phyloP scores from a whole-genome alignment of 2,113 vertebrate genomes.

The Pleuronectes platessa region DNA sequence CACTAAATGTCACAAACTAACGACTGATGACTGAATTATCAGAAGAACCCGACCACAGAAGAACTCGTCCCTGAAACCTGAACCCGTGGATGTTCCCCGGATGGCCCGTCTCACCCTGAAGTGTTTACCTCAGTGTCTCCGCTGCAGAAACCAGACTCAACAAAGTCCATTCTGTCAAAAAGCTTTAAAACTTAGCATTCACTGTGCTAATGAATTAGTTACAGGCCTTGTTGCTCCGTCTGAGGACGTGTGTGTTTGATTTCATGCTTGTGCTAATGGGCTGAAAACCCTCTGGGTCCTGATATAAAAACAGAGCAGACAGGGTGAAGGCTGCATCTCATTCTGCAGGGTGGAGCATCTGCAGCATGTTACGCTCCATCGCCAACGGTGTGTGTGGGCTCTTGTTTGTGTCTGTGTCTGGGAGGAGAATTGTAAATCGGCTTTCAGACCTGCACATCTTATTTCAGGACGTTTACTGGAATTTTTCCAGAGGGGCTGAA shows the following conservation, averaged over 20 bases:
- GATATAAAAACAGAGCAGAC: background rate
- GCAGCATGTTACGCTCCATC: conserved; percentile 11
- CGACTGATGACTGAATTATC: conserved; percentile 2
- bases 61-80: conserved; percentile 14
- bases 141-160: conserved; percentile 46
- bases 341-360: background rate
- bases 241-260: conserved; percentile 22
- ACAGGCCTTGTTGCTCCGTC: conserved; percentile 24
- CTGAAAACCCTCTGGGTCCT: conserved; percentile 39
- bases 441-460: conserved; percentile 14
- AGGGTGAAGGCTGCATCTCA: background rate
- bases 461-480: no score
- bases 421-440: conserved; percentile 10
- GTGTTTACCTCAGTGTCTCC: conserved; percentile 29
- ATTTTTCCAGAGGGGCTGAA: no score
- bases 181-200: conserved; percentile 6
- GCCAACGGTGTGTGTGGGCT: conserved; percentile 11
- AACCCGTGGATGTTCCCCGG: background rate
- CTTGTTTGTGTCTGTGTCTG: conserved; percentile 19
- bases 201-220: conserved; percentile 31
- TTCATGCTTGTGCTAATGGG: conserved; percentile 15
- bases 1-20: conserved; percentile 8
- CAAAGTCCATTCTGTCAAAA: background rate
- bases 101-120: conserved; percentile 2
- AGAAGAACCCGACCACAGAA: conserved; percentile 5